These are phyloP conservation scores for Trogon melanurus DNA, from an alignment of 2,113 vertebrate genomes.

Conservation along the genomic window DNA sequence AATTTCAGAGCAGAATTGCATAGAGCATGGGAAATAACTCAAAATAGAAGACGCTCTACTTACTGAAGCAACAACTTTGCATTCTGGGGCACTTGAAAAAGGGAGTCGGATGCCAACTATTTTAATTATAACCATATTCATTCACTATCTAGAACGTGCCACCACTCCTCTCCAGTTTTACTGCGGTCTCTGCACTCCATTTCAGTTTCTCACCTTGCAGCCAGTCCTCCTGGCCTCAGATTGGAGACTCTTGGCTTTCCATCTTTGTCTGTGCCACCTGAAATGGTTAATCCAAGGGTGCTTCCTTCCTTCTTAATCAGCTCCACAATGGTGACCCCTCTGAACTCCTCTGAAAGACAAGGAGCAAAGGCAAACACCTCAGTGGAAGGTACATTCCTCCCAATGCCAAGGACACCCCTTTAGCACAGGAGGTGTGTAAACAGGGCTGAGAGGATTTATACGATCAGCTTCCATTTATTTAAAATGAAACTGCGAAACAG, in stretches of 20 bases:
- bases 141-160: not conserved
- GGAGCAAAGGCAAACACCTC: not conserved
- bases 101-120: not conserved
- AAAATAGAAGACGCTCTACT: slow-evolving; percentile 9
- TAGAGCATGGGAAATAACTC: not conserved
- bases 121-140: not conserved
- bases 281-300: slow-evolving; percentile 95
- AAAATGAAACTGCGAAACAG: not conserved
- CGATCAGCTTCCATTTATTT: not conserved
- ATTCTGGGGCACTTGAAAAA: not conserved
- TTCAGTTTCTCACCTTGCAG: slow-evolving; percentile 88
- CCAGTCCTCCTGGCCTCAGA: slow-evolving; percentile 92
- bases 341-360: slow-evolving; percentile 86
- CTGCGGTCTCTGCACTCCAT: not conserved
- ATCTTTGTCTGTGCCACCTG: slow-evolving; percentile 96
- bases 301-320: slow-evolving; percentile 96
- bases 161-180: not conserved
- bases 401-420: not conserved
- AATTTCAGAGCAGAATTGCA: slow-evolving; percentile 32
- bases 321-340: slow-evolving; percentile 93
- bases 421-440: not conserved
- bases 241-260: slow-evolving; percentile 95
- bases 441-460: not conserved
- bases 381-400: not conserved
- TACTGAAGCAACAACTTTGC: slow-evolving; percentile 18